A percentile compares a stretch with the other conserved stretches of the same genome.
Evolutionary conservation across 2,113 vertebrate genomes (phyloP).

Genomic region (Vanacampus margaritifer): DNA sequence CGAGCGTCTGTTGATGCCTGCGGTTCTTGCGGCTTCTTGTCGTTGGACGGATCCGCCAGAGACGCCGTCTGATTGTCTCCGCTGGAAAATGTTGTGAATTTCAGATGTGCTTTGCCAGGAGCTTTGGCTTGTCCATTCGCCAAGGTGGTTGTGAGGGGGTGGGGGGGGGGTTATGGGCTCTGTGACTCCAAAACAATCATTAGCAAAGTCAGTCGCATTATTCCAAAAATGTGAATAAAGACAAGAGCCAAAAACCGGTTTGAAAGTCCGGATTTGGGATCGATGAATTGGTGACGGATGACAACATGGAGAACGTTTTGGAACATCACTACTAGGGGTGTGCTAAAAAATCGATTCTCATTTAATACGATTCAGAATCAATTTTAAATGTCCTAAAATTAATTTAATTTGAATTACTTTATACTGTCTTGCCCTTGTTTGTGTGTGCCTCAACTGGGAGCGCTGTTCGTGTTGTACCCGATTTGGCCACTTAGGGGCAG

Average conservation of each 20-base stretch:
- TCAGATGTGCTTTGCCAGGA: neutral
- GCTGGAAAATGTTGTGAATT: conserved; percentile 27
- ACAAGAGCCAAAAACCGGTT: neutral
- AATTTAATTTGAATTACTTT: too few relatives aligned
- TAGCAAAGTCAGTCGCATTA: neutral
- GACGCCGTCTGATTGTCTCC: conserved; percentile 33
- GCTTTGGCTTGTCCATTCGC: neutral
- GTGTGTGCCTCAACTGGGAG: too few relatives aligned
- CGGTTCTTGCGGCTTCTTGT: conserved; percentile 49
- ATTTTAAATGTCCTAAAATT: too few relatives aligned
- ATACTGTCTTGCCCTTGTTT: too few relatives aligned
- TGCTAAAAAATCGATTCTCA: too few relatives aligned
- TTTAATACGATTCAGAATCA: too few relatives aligned
- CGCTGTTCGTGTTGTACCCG: too few relatives aligned
- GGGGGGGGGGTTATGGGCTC: neutral
- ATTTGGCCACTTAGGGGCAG: too few relatives aligned
- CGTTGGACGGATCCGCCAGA: conserved; percentile 23
- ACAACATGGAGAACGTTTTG: too few relatives aligned
- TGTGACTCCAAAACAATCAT: neutral
- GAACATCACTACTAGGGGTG: too few relatives aligned
- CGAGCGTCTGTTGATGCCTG: conserved; percentile 61
- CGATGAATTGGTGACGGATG: too few relatives aligned
- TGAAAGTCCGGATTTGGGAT: too few relatives aligned
- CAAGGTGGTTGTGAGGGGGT: neutral
- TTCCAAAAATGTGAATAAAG: neutral